Evolutionary conservation across 2,113 vertebrate genomes (phyloP).

Genomic region (Periophthalmus modestus): DNA sequence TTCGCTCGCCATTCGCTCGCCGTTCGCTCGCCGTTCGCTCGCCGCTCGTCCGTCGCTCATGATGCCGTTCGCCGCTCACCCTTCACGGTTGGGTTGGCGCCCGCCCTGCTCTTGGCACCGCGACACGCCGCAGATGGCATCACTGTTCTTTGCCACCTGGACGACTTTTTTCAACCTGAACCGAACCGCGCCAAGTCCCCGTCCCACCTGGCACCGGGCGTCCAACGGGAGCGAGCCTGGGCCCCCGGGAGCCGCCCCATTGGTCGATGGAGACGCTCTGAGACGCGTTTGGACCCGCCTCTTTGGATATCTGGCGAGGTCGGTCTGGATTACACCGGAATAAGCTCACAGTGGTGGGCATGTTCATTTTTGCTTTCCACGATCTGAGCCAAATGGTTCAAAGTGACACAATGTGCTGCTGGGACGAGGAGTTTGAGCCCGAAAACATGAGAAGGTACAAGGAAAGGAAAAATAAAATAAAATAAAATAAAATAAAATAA

Average conservation of each 20-base stretch:
- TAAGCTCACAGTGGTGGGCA: constrained; percentile 42
- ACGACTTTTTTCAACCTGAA: constrained; percentile 52
- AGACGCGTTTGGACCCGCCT: constrained; percentile 19
- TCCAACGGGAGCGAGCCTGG: constrained; percentile 37
- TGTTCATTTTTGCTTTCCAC: constrained; percentile 51
- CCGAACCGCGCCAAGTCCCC: constrained; percentile 43
- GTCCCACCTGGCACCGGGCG: constrained; percentile 37
- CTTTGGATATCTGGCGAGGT: background rate
- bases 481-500: no score
- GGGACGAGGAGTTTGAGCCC: no score
- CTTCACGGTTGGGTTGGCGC: constrained; percentile 68
- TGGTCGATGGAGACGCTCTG: constrained; percentile 30
- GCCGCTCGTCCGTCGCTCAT: no score
- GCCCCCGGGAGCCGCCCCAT: background rate
- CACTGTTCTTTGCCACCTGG: constrained; percentile 67
- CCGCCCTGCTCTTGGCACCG: constrained; percentile 60
- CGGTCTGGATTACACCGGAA: constrained; percentile 44
- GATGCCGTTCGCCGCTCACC: constrained; percentile 53
- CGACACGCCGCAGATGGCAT: constrained; percentile 67
- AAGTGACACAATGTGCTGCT: background rate
- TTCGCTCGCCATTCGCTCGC: no score
- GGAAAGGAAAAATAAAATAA: no score
- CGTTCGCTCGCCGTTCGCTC: no score
- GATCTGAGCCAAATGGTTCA: constrained; percentile 46
- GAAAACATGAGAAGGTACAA: no score